Evolutionary conservation across 1,140 invertebrate species (phyloP).

Genomic region (Diachasmimorpha longicaudata): DNA sequence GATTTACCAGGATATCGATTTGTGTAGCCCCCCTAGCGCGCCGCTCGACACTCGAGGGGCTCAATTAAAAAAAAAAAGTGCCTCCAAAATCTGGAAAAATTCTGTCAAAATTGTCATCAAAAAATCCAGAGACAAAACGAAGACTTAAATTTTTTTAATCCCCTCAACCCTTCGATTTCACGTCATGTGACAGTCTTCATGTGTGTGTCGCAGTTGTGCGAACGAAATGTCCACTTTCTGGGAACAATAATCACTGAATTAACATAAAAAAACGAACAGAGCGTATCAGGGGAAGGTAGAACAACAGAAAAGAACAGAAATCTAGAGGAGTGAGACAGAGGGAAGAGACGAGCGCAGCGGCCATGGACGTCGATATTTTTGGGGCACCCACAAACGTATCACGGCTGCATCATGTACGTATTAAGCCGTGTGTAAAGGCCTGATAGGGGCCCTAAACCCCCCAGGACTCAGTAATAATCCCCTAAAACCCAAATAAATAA

Average conservation of each 20-base stretch:
- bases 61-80: not conserved
- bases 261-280: no score
- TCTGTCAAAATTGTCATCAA: no score
- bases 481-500: not conserved
- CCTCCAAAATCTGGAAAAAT: not conserved
- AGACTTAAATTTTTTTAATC: no score
- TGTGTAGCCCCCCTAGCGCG: conserved; percentile 33
- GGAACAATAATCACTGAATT: no score
- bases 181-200: no score
- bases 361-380: conserved; percentile 60
- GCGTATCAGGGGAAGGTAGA: no score
- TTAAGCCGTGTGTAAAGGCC: conserved; percentile 39
- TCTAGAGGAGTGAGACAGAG: not conserved
- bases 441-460: conserved; percentile 42
- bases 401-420: conserved; percentile 34
- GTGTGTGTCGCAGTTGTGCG: no score
- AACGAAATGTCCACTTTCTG: no score
- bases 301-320: no score
- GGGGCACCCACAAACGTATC: conserved; percentile 48
- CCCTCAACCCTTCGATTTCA: no score
- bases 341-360: conserved; percentile 31
- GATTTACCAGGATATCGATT: conserved; percentile 57
- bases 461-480: not conserved
- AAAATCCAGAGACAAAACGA: not conserved
- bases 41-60: not conserved